Evolutionary conservation across 2,797 vertebrate genomes (phyloP), one percentile per base, ranked within the genome.

Genomic region (Astyanax mexicanus): DNA sequence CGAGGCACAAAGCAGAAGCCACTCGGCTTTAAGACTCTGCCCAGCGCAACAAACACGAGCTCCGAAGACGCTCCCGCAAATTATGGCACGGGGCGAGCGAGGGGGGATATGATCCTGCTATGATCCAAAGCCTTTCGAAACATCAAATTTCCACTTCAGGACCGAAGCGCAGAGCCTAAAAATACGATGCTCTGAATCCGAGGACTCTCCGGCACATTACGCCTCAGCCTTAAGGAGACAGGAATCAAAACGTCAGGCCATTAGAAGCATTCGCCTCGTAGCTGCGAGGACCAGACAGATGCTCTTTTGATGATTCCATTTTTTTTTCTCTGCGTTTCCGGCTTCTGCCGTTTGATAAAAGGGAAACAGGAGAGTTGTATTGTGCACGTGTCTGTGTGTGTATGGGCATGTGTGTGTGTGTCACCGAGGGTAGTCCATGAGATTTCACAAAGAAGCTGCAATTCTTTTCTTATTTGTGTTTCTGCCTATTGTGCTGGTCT

Each of bases 91-190:
- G 74, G 60, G 44, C n/a, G 19, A 21, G 15, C 5, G 8, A 11
- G 52, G 23, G 52, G 25, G 27, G 12, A 3, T 54, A 84, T 69
- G 12, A 84, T 79, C 42, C 47, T 38, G 68, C 72, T 52, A 54
- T 74, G 84, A 80, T 57, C 65, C 67, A 27, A 72, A 47, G 80
- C 73, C 74, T 75, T 77, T 87, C 70, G 72, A 60, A 88, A 86
- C 77, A 86, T 80, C 4, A 52, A 13, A 80, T 73, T 79, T 80
- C 68, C 15, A 23, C 42, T 79, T 69, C 62, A 81, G 73, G 55
- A 81, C 86, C 55, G 82, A 81, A 85, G 76, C 71, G 75, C 23
- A 7, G 17, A 27, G 82, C 45, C 69, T 86, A 88, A 89, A 87
- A 87, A 90, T 80, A 85, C 58, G 15, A 55, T 77, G 23, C 45